Conservation (phyloP, 2,888 invertebrate species). For the Apocheima hispidaria region DNA sequence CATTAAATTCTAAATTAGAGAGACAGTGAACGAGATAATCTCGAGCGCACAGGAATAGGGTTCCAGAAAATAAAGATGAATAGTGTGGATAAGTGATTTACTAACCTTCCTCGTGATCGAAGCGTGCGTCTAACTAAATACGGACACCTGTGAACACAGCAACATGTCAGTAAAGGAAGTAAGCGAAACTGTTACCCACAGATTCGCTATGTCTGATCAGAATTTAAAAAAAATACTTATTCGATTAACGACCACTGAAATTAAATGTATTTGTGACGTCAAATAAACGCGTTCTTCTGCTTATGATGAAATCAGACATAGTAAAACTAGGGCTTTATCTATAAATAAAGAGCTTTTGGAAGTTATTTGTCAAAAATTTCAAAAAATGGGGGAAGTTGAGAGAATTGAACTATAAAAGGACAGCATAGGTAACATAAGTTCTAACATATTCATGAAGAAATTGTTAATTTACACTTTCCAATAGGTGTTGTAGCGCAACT, state of each 20-base stretch:
- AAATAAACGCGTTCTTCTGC: neutral
- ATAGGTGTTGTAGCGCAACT: neutral
- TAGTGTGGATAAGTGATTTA: constrained; percentile 18
- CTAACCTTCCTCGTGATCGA: constrained; percentile 58
- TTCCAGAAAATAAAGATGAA: neutral
- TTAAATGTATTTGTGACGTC: neutral
- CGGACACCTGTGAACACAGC: constrained; percentile 75
- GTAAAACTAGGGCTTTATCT: constrained; percentile 11
- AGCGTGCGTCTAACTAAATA: constrained; percentile 69
- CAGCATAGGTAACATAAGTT: neutral
- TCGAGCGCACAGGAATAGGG: too few relatives aligned
- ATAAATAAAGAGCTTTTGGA: neutral
- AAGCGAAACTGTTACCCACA: constrained; percentile 17
- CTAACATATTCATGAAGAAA: neutral
- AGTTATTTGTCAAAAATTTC: neutral
- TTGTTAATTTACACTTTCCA: neutral
- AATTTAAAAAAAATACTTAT: neutral
- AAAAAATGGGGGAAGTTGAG: neutral
- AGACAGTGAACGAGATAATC: too few relatives aligned
- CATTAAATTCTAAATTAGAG: too few relatives aligned
- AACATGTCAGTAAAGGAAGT: constrained; percentile 41
- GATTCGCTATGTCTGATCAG: constrained; percentile 23
- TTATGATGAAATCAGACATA: constrained; percentile 18
- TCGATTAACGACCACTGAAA: neutral
- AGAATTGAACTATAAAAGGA: neutral